These are phyloP conservation scores for Tenebrosternarchus preto DNA, from an alignment of 2,113 vertebrate genomes.

Conservation along the genomic window DNA sequence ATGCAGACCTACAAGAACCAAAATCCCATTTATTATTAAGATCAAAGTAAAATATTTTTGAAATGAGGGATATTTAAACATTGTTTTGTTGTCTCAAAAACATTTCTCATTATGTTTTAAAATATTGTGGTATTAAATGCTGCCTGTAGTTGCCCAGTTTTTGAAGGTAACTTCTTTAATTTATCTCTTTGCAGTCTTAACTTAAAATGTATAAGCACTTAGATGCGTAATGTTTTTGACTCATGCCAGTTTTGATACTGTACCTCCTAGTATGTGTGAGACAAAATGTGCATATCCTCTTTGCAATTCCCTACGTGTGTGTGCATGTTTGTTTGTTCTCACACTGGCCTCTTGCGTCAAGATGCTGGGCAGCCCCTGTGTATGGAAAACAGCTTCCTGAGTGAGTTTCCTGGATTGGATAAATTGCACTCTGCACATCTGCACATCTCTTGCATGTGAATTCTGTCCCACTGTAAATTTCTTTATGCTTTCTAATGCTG, in stretches of 20 bases:
- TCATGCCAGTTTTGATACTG: not conserved
- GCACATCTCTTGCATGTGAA: conserved; percentile 14
- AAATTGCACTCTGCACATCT: conserved; percentile 2
- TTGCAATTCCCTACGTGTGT: not conserved
- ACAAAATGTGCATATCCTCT: conserved; percentile 38
- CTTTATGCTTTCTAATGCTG: not conserved
- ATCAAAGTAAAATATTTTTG: not conserved
- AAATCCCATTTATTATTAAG: not conserved
- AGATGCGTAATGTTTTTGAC: not conserved
- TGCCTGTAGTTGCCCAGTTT: no score
- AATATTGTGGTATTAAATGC: not conserved
- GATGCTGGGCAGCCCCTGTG: conserved; percentile 29
- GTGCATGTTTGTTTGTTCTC: conserved; percentile 14
- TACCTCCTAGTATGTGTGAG: not conserved
- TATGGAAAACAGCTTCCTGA: conserved; percentile 21
- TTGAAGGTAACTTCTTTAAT: not conserved
- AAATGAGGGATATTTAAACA: not conserved
- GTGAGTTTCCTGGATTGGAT: conserved; percentile 29
- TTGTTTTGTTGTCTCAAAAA: not conserved
- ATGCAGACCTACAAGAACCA: not conserved
- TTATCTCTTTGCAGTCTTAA: not conserved
- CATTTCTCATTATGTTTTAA: not conserved
- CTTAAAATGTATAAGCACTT: not conserved
- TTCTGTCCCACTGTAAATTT: not conserved
- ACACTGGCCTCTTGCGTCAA: conserved; percentile 41